These are phyloP conservation scores for Macquaria australasica DNA, from an alignment of 2,113 vertebrate genomes.

Conservation along the genomic window DNA sequence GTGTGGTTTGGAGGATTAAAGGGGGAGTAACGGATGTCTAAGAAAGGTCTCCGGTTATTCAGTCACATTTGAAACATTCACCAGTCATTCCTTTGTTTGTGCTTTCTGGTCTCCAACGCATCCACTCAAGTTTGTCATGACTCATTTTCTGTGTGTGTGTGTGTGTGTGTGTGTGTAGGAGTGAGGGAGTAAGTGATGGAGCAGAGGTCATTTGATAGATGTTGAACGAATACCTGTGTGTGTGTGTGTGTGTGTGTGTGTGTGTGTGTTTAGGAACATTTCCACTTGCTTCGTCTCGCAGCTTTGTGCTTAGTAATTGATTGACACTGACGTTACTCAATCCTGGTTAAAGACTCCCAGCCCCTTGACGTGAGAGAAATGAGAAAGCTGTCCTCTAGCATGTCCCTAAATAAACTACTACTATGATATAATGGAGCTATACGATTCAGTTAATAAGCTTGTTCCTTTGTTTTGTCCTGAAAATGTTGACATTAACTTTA, in stretches of 20 bases:
- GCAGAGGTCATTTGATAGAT: slow-evolving; percentile 42
- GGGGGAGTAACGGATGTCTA: slow-evolving; percentile 31
- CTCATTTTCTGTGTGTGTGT: background rate
- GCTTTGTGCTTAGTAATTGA: slow-evolving; percentile 67
- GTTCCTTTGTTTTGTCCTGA: background rate
- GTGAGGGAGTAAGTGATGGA: slow-evolving; percentile 18
- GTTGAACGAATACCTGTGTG: slow-evolving; percentile 28
- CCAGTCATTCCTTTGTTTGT: background rate
- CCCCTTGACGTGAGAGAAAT: background rate
- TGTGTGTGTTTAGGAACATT: slow-evolving; percentile 34
- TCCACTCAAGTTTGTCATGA: background rate
- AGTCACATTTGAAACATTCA: slow-evolving; percentile 62
- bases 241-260: slow-evolving; percentile 19
- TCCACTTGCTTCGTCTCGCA: slow-evolving; percentile 5
- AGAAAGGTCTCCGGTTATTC: slow-evolving; percentile 56
- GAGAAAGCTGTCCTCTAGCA: background rate
- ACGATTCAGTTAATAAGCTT: background rate
- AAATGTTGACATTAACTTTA: background rate
- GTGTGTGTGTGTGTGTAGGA: background rate
- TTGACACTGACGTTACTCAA: slow-evolving; percentile 72
- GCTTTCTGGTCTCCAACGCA: slow-evolving; percentile 22
- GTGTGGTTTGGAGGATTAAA: slow-evolving; percentile 12
- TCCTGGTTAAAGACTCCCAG: slow-evolving; percentile 58
- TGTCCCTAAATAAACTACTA: background rate
- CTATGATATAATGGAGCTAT: background rate